A percentile compares a stretch with the other conserved stretches of the same genome.
Evolutionary conservation across 1,140 invertebrate genomes (phyloP).

Genomic region (Atta cephalotes): DNA sequence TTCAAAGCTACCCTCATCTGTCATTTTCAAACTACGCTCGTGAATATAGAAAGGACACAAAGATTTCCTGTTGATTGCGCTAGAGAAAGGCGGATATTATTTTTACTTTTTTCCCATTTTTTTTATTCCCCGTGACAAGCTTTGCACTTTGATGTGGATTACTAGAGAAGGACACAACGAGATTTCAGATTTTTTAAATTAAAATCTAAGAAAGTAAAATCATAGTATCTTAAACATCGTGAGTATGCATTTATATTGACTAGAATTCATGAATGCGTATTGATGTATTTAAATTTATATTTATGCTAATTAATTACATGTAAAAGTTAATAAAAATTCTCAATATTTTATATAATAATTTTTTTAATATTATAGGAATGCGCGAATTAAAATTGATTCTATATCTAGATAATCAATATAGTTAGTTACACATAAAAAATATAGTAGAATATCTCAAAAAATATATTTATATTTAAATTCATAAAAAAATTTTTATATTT

Average conservation of each 20-base stretch:
- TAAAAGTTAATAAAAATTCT: not conserved
- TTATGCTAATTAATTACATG: not conserved
- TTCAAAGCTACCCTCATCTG: constrained; percentile 67
- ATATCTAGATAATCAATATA: not conserved
- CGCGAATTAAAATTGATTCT: not conserved
- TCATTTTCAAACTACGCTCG: constrained; percentile 55
- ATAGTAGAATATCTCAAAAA: too few relatives aligned
- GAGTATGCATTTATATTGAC: not conserved
- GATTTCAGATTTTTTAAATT: constrained; percentile 37
- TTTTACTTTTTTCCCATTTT: not conserved
- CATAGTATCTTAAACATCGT: not conserved
- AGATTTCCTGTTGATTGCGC: constrained; percentile 50
- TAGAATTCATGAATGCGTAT: not conserved
- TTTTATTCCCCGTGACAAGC: constrained; percentile 31
- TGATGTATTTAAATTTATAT: not conserved
- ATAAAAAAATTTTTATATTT: too few relatives aligned
- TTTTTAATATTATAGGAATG: not conserved
- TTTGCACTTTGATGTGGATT: constrained; percentile 50
- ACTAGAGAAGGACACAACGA: not conserved
- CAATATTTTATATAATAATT: not conserved
- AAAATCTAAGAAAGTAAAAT: constrained; percentile 7
- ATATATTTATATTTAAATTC: too few relatives aligned
- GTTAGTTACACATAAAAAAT: not conserved
- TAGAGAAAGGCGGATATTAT: constrained; percentile 27
- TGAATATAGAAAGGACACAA: constrained; percentile 22